These are phyloP conservation scores for Porites lutea DNA, from an alignment of 64 coral and sea anemone genomes.

Conservation along the genomic window DNA sequence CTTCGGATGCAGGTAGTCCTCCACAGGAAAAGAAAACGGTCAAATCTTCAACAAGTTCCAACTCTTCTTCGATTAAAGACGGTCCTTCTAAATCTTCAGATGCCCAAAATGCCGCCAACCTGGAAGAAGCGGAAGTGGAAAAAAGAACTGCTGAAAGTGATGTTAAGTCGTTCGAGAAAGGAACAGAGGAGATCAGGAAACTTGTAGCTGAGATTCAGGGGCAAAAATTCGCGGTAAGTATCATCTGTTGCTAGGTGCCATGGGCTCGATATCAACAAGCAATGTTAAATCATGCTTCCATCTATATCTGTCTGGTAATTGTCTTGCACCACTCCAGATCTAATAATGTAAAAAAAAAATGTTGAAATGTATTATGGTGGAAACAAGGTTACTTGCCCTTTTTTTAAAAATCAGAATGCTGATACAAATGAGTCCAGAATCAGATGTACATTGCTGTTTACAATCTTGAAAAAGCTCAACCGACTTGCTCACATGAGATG, in stretches of 20 bases:
- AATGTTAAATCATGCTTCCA: no score
- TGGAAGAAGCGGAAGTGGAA: slow-evolving; percentile 81
- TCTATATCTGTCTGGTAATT: no score
- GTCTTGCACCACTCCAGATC: not conserved
- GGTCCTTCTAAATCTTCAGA: slow-evolving; percentile 57
- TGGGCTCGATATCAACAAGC: no score
- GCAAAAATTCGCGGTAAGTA: slow-evolving; percentile 23
- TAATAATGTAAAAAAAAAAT: not conserved
- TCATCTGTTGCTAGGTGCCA: no score
- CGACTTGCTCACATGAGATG: slow-evolving; percentile 83
- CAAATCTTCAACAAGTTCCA: slow-evolving; percentile 47
- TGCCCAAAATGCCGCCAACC: slow-evolving; percentile 31
- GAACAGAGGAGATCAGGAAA: slow-evolving; percentile 82
- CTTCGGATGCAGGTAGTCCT: slow-evolving; percentile 76
- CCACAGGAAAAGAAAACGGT: slow-evolving; percentile 73
- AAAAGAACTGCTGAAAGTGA: slow-evolving; percentile 77
- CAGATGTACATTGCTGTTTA: slow-evolving; percentile 85
- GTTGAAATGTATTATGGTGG: no score
- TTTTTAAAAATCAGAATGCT: slow-evolving; percentile 38
- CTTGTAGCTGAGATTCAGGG: slow-evolving; percentile 83
- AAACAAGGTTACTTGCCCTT: not conserved
- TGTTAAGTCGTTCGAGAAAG: slow-evolving; percentile 72
- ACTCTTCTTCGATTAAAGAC: slow-evolving; percentile 50
- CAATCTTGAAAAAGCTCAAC: slow-evolving; percentile 92
- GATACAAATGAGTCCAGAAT: slow-evolving; percentile 75